These are phyloP conservation scores for Dasyornis broadbenti DNA, from an alignment of 2,113 vertebrate genomes.

Conservation along the genomic window DNA sequence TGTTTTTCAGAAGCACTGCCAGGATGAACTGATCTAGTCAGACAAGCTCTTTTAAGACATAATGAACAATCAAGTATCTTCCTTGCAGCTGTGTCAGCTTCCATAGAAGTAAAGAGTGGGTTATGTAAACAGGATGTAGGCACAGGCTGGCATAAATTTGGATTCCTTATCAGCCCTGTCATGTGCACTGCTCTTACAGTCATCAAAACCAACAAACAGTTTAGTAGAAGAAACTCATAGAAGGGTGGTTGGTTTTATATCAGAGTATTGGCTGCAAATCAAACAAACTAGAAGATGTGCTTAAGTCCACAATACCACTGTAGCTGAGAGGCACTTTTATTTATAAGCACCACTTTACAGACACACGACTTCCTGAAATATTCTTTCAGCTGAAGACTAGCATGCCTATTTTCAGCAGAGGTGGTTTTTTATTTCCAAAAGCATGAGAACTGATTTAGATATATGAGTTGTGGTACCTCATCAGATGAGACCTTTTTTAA, in stretches of 20 bases:
- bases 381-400: background rate
- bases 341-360: background rate
- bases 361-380: background rate
- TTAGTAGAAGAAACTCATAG: background rate
- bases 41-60: background rate
- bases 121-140: background rate
- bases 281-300: background rate
- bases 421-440: background rate
- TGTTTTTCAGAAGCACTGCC: background rate
- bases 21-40: background rate
- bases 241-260: background rate
- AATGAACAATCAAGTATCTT: background rate
- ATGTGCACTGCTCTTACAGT: background rate
- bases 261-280: conserved; percentile 3
- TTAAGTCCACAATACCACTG: background rate
- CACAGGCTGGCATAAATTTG: background rate
- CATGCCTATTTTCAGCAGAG: background rate
- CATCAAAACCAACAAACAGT: conserved; percentile 8
- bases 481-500: background rate
- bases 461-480: background rate
- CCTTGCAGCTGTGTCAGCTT: conserved; percentile 5
- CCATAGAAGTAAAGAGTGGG: background rate
- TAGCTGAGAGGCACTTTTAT: background rate
- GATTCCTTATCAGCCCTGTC: conserved; percentile 6
- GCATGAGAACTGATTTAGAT: background rate